Base-by-base conservation (phyloP, 2,113 vertebrate genomes). In the Corvus moneduloides region DNA sequence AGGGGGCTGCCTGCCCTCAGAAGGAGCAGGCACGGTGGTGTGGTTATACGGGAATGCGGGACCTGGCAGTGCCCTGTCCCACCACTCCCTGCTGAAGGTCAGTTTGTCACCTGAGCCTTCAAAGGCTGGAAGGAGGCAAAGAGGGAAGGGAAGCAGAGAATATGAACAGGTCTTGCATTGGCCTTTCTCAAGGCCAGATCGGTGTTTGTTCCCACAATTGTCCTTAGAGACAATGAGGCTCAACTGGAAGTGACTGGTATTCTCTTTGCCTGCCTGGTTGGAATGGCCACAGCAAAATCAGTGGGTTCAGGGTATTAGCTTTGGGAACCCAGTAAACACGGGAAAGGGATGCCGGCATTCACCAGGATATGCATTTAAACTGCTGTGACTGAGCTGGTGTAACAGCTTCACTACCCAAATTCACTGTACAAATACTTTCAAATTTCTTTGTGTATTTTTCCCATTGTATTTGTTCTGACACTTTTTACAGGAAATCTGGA, bases 1-100 rank as follows among this genome's bases (percentile, higher is more conserved):
- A 86, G 92, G 95, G 94, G 84, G 82, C 93, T 51, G 72, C 90
- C 48, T 39, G 76, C 68, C 48, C 85, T 90, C 43, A 1, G 33
- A 20, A 80, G 46, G 37, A 87, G 71, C 58, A 21, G 46, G 5
- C 8, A 3, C 3, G 0, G 28, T 0, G 49, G 2, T 14, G 69
- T 3, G 59, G 7, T 3, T 2, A 1, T 0, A 4, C 0, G 6
- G 74, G 33, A n/a, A 8, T 0, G 24, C n/a, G 7, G 33, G 16
- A 7, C 12, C 39, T 7, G 79, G 28, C 63, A 17, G 9, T 33
- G 59, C 39, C 37, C 43, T 27, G 63, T 44, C 39, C 71, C 67
- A 17, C 11, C 24, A 2, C n/a, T 22, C 39, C 49, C 48, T 23
- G 80, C 56, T 20, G 23, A 14, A 39, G 49, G 71, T 26, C 51